A percentile compares a stretch with the other conserved stretches of the same genome.
Conservation (phyloP, 2,888 invertebrate species). For the Acronicta psi region DNA sequence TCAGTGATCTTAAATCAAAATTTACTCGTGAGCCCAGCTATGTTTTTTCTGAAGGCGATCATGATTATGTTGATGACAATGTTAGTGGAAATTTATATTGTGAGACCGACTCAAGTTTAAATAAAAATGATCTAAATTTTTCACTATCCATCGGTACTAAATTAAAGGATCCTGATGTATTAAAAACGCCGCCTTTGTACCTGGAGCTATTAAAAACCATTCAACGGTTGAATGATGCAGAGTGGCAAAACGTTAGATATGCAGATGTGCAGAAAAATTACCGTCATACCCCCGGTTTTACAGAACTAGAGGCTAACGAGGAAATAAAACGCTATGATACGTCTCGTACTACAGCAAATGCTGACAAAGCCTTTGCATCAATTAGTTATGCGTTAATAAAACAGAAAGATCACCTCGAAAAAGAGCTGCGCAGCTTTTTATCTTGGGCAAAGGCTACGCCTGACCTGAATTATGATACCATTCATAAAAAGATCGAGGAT, state of each 20-base stretch:
- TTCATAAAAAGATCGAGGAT: no score
- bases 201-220: background rate
- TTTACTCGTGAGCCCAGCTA: background rate
- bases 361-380: background rate
- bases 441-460: no score
- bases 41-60: background rate
- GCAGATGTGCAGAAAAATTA: background rate
- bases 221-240: background rate
- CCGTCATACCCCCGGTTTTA: background rate
- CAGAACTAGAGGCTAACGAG: background rate
- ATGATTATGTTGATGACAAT: background rate
- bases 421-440: background rate
- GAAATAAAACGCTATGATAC: background rate
- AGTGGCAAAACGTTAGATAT: background rate
- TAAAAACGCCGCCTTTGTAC: background rate
- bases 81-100: background rate
- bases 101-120: background rate
- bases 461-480: no score
- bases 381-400: background rate
- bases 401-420: background rate
- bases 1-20: background rate
- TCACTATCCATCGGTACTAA: conserved; percentile 1
- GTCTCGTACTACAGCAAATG: background rate
- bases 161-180: background rate
- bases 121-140: background rate